phyloP scores from a whole-genome alignment of 2,113 vertebrate species.

The Bungarus multicinctus region DNA sequence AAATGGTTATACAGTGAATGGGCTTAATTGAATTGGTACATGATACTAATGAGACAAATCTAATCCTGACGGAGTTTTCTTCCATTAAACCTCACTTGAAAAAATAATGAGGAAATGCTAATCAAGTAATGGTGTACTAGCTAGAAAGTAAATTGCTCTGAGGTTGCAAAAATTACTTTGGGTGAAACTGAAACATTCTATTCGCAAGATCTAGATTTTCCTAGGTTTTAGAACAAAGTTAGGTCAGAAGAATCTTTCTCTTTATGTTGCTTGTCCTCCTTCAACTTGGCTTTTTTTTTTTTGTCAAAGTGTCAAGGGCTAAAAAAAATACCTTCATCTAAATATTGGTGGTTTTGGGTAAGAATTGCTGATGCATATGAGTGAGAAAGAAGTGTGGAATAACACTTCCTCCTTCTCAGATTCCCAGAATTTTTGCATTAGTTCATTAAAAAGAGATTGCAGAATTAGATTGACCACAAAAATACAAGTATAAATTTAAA shows the following conservation, averaged over 20 bases:
- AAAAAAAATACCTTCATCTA: not conserved
- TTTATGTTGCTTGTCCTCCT: not conserved
- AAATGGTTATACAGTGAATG: conserved; percentile 40
- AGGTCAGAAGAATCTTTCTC: not conserved
- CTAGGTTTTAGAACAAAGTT: not conserved
- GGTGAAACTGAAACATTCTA: not conserved
- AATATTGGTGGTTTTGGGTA: not conserved
- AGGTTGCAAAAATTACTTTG: not conserved
- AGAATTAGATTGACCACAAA: not conserved
- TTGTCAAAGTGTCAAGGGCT: not conserved
- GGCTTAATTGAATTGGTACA: conserved; percentile 44
- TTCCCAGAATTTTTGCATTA: not conserved
- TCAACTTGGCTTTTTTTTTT: not conserved
- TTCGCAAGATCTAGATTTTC: not conserved
- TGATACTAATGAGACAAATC: conserved; percentile 60
- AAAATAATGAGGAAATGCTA: conserved; percentile 54
- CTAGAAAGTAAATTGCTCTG: conserved; percentile 18
- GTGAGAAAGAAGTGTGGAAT: not conserved
- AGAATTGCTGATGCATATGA: not conserved
- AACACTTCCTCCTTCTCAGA: not conserved
- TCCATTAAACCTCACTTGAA: conserved; percentile 48
- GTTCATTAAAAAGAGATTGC: not conserved
- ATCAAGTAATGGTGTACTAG: conserved; percentile 40
- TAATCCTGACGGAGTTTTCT: conserved; percentile 42
- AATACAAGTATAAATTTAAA: not conserved